Percentiles rank a stretch among this genome's conserved stretches.
Evolutionary conservation across 2,888 invertebrate genomes (phyloP).

Genomic region (Imbricaverruca yamaguchii): DNA sequence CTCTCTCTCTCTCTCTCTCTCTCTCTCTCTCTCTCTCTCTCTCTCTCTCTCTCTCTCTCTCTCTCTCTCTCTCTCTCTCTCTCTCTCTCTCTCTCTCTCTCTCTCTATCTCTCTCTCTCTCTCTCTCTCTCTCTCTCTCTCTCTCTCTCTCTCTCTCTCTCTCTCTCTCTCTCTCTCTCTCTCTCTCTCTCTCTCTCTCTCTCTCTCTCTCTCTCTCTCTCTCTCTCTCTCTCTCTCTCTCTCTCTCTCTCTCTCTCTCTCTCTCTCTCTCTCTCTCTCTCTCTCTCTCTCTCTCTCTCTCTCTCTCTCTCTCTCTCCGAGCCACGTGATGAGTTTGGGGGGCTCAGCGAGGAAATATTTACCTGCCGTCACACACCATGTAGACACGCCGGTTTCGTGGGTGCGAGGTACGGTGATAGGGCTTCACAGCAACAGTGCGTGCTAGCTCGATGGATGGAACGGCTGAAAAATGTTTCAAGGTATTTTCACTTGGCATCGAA

Average conservation of each 20-base stretch:
- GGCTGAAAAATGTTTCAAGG: no score
- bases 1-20: background rate
- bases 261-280: background rate
- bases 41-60: slow-evolving; percentile 13
- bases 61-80: background rate
- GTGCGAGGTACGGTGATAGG: no score
- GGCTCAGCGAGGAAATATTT: no score
- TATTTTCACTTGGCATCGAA: no score
- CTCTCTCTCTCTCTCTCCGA: background rate
- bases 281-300: background rate
- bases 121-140: background rate
- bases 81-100: background rate
- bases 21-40: background rate
- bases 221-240: slow-evolving; percentile 13
- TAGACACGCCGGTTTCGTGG: no score
- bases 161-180: background rate
- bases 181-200: background rate
- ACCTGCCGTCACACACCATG: no score
- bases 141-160: background rate
- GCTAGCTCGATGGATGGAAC: no score
- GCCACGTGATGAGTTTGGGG: no score
- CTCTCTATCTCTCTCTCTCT: background rate
- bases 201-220: background rate
- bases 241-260: background rate
- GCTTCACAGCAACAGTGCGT: no score